Evolutionary conservation across 2,888 invertebrate genomes (phyloP).

Genomic region (Trichopoda pennipes): DNA sequence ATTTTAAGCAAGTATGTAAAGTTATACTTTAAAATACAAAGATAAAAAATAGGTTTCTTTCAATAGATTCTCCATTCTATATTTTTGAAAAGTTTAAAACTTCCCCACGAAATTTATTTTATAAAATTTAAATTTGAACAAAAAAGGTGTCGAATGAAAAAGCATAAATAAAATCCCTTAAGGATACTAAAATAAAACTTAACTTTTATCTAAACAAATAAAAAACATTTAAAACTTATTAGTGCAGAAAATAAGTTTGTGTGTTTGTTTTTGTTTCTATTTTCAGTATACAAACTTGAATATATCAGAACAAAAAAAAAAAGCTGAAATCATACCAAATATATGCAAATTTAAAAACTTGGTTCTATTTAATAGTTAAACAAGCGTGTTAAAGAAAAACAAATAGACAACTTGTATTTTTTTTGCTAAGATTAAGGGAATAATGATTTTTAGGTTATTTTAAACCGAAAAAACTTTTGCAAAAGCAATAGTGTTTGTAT

Average conservation of each 20-base stretch:
- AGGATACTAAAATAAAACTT: slow-evolving; percentile 28
- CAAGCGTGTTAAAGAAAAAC: slow-evolving; percentile 48
- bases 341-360: slow-evolving; percentile 56
- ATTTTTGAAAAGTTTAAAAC: neutral
- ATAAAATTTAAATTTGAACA: neutral
- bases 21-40: neutral
- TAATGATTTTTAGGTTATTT: neutral
- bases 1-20: neutral
- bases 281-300: slow-evolving; percentile 17
- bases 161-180: slow-evolving; percentile 14
- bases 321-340: slow-evolving; percentile 42
- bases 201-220: slow-evolving; percentile 36
- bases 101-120: neutral
- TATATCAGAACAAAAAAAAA: slow-evolving; percentile 35
- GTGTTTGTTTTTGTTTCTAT: neutral
- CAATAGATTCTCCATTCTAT: neutral
- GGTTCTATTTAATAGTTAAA: slow-evolving; percentile 53
- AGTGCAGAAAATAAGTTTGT: slow-evolving; percentile 50
- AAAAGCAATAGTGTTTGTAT: slow-evolving; percentile 7
- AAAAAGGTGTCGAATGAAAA: slow-evolving; percentile 19
- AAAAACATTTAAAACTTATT: slow-evolving; percentile 47
- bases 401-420: slow-evolving; percentile 41
- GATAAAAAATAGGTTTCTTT: neutral
- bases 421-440: slow-evolving; percentile 10
- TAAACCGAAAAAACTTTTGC: neutral